Percentiles rank a stretch among this genome's conserved stretches.
Evolutionary conservation across 2,113 vertebrate genomes (phyloP).

Genomic region (Pygoscelis antarcticus): DNA sequence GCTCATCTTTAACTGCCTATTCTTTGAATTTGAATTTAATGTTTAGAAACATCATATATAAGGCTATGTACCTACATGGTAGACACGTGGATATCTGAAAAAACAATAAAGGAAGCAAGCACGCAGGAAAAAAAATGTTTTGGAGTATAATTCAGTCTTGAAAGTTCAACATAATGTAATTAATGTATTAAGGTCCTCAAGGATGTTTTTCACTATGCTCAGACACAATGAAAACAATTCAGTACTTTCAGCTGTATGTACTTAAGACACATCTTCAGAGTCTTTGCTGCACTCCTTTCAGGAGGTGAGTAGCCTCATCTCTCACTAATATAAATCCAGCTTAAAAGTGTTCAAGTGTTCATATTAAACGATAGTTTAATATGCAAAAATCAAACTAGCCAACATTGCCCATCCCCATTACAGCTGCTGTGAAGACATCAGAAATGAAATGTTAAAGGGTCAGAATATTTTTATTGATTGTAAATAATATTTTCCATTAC

Average conservation of each 20-base stretch:
- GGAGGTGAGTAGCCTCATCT: not conserved
- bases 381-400: not conserved
- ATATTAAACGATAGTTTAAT: not conserved
- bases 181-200: not conserved
- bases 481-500: not conserved
- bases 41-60: not conserved
- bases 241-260: not conserved
- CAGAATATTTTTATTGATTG: not conserved
- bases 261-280: not conserved
- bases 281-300: not conserved
- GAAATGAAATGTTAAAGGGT: not conserved
- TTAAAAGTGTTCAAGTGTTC: not conserved
- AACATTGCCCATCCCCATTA: not conserved
- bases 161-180: not conserved
- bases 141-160: not conserved
- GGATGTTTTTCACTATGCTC: not conserved
- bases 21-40: not conserved
- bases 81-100: not conserved
- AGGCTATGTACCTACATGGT: not conserved
- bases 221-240: not conserved
- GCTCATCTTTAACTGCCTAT: not conserved
- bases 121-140: not conserved
- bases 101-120: not conserved
- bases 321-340: not conserved
- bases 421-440: not conserved